phyloP scores from a whole-genome alignment of 1,140 invertebrate species.

The Leptinotarsa undecemlineata region DNA sequence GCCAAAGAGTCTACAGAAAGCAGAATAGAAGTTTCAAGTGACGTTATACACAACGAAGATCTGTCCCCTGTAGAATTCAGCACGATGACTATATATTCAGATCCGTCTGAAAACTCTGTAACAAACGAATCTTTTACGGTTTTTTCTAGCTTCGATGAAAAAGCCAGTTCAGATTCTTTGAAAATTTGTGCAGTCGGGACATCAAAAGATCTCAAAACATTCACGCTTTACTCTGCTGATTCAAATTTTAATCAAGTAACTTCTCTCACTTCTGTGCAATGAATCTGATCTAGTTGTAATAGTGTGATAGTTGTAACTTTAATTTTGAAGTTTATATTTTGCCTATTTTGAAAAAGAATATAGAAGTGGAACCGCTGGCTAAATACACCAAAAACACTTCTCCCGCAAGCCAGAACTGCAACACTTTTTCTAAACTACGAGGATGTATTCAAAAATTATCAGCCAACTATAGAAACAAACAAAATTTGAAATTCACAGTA shows the following conservation, averaged over 20 bases:
- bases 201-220: not conserved
- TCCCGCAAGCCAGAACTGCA: too few species aligned
- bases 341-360: too few species aligned
- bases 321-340: too few species aligned
- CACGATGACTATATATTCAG: not conserved
- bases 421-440: too few species aligned
- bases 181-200: slow-evolving; percentile 1
- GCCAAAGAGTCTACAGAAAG: not conserved
- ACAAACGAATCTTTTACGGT: slow-evolving; percentile 15
- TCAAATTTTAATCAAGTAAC: not conserved
- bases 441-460: too few species aligned
- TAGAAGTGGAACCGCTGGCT: too few species aligned
- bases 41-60: not conserved
- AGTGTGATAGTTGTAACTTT: too few species aligned
- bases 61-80: not conserved
- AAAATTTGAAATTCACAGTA: too few species aligned
- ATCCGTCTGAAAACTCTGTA: not conserved
- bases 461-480: too few species aligned
- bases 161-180: slow-evolving; percentile 6
- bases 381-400: too few species aligned
- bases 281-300: not conserved
- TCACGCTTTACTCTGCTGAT: slow-evolving; percentile 14
- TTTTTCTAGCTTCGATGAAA: not conserved
- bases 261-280: not conserved
- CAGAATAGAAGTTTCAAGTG: not conserved